Conservation (phyloP, 2,113 vertebrate genomes). For the Numida meleagris region DNA sequence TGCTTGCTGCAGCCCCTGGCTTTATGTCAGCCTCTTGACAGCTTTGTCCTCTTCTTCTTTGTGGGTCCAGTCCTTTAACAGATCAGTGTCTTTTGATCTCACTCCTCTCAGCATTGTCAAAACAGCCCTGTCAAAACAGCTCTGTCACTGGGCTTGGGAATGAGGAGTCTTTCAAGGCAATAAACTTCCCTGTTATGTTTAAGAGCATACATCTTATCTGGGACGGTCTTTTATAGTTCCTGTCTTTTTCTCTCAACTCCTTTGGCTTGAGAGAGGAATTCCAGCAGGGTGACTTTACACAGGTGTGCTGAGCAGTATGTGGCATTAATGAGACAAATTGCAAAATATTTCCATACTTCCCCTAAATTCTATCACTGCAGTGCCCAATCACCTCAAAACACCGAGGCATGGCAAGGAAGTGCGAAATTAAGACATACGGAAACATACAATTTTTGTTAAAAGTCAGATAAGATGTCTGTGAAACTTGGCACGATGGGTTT, state of each 20-base stretch:
- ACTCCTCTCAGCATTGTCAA: not conserved
- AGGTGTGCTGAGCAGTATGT: not conserved
- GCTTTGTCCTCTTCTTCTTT: conserved; percentile 29
- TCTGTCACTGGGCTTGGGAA: not conserved
- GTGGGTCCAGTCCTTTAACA: conserved; percentile 17
- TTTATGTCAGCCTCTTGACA: conserved; percentile 7
- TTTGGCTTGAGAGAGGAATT: not conserved
- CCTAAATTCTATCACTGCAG: not conserved
- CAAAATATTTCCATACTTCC: conserved; percentile 5
- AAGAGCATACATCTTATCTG: not conserved
- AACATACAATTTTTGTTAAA: not conserved
- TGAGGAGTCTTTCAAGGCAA: not conserved
- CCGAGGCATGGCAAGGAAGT: not conserved
- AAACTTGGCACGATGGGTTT: not conserved
- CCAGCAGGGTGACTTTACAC: not conserved
- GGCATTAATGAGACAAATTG: not conserved
- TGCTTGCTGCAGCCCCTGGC: not conserved
- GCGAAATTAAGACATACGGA: not conserved
- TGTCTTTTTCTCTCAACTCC: not conserved
- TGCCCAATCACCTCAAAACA: not conserved
- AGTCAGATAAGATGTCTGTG: not conserved
- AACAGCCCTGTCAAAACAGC: conserved; percentile 50
- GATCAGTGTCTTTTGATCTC: conserved; percentile 48
- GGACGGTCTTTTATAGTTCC: not conserved
- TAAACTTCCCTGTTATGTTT: not conserved